Base-by-base conservation (phyloP, 2,888 invertebrate species). In the Spodoptera littoralis region DNA sequence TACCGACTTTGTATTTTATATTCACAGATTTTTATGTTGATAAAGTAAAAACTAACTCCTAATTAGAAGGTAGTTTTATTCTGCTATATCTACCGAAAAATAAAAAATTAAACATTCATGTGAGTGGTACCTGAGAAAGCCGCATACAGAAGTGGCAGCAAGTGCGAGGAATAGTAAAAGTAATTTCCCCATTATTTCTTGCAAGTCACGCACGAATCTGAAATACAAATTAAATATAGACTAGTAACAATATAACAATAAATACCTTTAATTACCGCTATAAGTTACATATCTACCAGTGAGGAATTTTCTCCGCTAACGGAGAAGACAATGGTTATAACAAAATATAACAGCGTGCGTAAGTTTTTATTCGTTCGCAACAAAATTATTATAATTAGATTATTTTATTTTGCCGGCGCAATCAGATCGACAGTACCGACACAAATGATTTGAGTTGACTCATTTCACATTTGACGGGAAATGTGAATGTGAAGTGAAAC, bases 111-210 rank as follows among this genome's bases (percentile, higher is more conserved):
- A 42, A 43, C 6, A 48, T 13, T 2, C 24, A 11, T 44, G 61
- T 22, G 24, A 9, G 8, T 44, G 6, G 8, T 82, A 92, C 93
- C 92, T 88, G 41, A 83, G 71, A 65, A 92, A 87, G 36, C 84
- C 90, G 48, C 87, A 83, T 61, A 81, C 86, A 76, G 85, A 87
- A 62, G 85, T 76, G 59, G 86, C 84, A 73, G 82, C 79, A 58
- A 91, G 62, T 50, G 88, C 88, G 80, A 90, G 70, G 51, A 92
- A 73, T 27, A 90, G 61, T 54, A 90, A 42, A 56, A 88, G 73
- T 47, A 86, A 73, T 72, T 81, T 85, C 53, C 81, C 84, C 92
- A 92, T 92, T 73, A 67, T 36, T 87, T 80, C 74, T 67, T 84
- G 86, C 87, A 87, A 89, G 82, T 86, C 85, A 84, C 81, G 74